Base-by-base conservation (phyloP, 2,888 invertebrate species). In the Oscheius sp. region DNA sequence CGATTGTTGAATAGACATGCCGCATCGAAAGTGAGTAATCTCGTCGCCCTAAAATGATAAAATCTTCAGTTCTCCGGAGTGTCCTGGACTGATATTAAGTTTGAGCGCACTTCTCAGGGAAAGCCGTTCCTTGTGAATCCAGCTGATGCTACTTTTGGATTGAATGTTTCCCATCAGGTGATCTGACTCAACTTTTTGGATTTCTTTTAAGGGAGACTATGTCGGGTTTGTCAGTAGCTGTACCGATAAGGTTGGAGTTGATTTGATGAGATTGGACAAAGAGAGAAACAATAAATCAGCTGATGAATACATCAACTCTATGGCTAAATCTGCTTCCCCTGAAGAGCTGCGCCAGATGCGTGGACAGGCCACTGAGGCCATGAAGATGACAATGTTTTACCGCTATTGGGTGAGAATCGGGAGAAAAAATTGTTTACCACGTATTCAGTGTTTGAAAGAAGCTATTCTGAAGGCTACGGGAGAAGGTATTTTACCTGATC, bases 381-480 rank as follows among this genome's bases (percentile, higher is more conserved):
- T 86, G 83, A 83, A 86, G 69, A 83, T 86, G 85, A 82, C 82
- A 17, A 75, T 83, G 58, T 86, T 86, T 75, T 86, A 86, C 53
- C 73, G 86, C 23, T 86, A 79, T 57, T 86, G 86, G 86, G 82
- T 82, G n/a, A 45, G 68, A 15, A 10, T 37, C 23, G 25, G 10
- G 10, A n/a, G n/a, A 20, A 53, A 31, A 53, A 23, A 6, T 34
- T 53, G 12, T 23, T 53, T 23, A 53, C 34, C 20, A 57, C 31
- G 8, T 10, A 12, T 81, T 75, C 67, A 84, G 85, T 86, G 86
- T 65, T 71, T 86, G 55, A 86, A 86, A 70, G 86, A 86, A 57
- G 83, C 86, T 1, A 76, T 86, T 42, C 70, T 86, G 53, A 86
- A 86, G 65, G 86, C 86, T 10, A 86, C 86, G 2, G 86, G 86